Percentiles rank a stretch among this genome's conserved stretches.
Conservation (phyloP, 2,797 vertebrate species). For the Gymnodraco acuticeps region DNA sequence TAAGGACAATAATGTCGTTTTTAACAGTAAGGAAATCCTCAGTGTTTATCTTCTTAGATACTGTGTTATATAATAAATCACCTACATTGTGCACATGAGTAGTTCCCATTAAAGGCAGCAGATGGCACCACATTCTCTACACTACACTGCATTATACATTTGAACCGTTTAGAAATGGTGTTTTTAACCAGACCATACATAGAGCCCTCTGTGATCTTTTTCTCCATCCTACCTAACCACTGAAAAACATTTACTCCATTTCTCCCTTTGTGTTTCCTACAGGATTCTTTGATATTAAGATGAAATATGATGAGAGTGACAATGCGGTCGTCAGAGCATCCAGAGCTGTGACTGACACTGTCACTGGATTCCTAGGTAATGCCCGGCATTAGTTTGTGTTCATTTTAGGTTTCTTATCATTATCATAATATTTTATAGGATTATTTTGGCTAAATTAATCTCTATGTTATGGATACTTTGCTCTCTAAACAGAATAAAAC, state of each 20-base stretch:
- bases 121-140: slow-evolving; percentile 58
- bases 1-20: slow-evolving; percentile 93
- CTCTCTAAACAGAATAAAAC: neutral
- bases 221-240: no score
- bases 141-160: neutral
- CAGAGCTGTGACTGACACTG: slow-evolving; percentile 90
- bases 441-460: neutral
- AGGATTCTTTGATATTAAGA: slow-evolving; percentile 98
- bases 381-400: neutral
- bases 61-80: neutral
- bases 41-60: neutral
- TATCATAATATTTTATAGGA: neutral
- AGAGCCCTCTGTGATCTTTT: no score
- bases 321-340: slow-evolving; percentile 91
- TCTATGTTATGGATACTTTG: neutral
- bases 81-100: neutral
- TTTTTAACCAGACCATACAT: neutral
- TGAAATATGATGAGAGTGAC: slow-evolving; percentile 96
- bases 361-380: slow-evolving; percentile 90
- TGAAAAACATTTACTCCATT: neutral
- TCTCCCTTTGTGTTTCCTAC: neutral
- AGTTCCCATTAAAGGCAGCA: slow-evolving; percentile 53
- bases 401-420: neutral
- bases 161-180: neutral
- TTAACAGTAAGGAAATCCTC: slow-evolving; percentile 88